Base-by-base conservation (phyloP, 2,113 vertebrate species). In the Promerops cafer region DNA sequence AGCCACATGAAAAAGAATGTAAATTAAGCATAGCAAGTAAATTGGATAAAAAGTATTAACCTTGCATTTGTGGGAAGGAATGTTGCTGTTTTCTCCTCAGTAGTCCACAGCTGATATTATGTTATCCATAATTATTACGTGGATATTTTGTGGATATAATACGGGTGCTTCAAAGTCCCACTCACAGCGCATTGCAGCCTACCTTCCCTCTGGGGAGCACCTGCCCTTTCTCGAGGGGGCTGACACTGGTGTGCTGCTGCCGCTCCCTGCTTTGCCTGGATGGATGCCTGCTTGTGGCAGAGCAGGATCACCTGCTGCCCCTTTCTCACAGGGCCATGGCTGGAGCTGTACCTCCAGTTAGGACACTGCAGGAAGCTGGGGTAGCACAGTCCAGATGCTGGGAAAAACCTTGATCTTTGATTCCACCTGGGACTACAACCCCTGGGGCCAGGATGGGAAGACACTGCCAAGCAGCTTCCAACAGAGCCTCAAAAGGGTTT, bases 11-110 rank as follows among this genome's bases (percentile, higher is more conserved):
- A 93, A 95, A 77, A 75, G 47, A 72, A 50, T 77, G 70, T 70
- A 96, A 97, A 93, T 85, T 92, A 95, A 90, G 30, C 65, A n/a
- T 19, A 79, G 39, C 17, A 89, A 88, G 85, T 75, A 91, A 89
- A 66, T 68, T 74, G 64, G 64, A 81, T 74, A 76, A 64, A 83
- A 93, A 87, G 27, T 71, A 74, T 59, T 83, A 93, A 81, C 59
- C 63, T 97, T 97, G 91, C 40, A 40, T 92, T 86, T 96, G 52
- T 42, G 87, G 89, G 72, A 79, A 83, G 18, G 23, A 90, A 87
- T 79, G 72, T 54, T 76, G 31, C 26, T 54, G 6, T 35, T 90
- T 71, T 31, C 21, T 87, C 16, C 45, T 87, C 18, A 56, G 52
- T 7, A 6, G 4, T 45, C 27, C 1, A 4, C 6, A 69, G 49